Conservation (phyloP, 2,113 vertebrate species). For the Corythoichthys intestinalis region DNA sequence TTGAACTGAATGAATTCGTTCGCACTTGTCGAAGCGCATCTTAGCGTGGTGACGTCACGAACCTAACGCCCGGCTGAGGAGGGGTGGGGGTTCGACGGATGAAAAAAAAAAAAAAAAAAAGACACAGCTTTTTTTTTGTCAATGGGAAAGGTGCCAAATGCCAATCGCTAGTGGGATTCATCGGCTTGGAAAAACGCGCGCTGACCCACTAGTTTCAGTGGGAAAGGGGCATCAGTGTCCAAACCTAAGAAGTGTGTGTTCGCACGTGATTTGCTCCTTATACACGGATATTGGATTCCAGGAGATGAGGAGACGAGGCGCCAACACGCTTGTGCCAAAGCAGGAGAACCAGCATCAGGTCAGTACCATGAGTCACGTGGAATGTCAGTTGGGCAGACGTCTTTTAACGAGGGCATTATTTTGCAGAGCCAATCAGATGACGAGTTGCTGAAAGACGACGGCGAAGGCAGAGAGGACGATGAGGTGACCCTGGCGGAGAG, state of each 20-base stretch:
- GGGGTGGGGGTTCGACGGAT: no score
- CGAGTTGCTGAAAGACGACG: conserved; percentile 13
- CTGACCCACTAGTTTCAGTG: no score
- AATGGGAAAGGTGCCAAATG: no score
- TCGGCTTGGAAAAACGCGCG: no score
- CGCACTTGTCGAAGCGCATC: no score
- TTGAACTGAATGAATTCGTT: no score
- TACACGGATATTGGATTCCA: conserved; percentile 17
- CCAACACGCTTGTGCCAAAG: conserved; percentile 1
- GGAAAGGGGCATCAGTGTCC: no score
- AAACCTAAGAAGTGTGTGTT: not conserved
- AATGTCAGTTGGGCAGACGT: not conserved
- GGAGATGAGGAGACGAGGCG: conserved; percentile 29
- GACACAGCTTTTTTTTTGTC: no score
- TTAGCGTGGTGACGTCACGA: no score
- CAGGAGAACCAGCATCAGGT: conserved; percentile 31
- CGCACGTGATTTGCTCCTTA: not conserved
- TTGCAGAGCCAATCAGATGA: conserved; percentile 32
- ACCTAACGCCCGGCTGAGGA: no score
- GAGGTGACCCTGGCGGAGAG: conserved; percentile 5
- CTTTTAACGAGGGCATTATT: not conserved
- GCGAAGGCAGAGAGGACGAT: not conserved
- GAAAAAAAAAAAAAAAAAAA: no score
- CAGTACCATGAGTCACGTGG: not conserved
- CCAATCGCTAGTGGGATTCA: no score